These are phyloP conservation scores for Catocala nupta DNA, from an alignment of 2,888 invertebrate species.

Conservation along the genomic window DNA sequence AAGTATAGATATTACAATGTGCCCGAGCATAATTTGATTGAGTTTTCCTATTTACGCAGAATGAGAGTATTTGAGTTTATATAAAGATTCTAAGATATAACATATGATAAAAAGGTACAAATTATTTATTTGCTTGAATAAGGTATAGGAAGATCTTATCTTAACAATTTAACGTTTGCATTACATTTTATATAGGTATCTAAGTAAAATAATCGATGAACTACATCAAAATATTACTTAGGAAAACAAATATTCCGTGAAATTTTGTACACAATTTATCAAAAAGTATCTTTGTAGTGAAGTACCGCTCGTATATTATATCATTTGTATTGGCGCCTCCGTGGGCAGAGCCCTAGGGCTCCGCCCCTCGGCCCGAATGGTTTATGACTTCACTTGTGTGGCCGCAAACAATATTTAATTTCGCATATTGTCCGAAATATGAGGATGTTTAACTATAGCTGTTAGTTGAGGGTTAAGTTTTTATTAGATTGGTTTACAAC, in stretches of 20 bases:
- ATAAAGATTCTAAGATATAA: too few relatives aligned
- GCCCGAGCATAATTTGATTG: too few relatives aligned
- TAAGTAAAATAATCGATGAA: too few relatives aligned
- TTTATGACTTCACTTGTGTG: slow-evolving; percentile 66
- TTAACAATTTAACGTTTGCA: too few relatives aligned
- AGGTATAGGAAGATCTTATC: too few relatives aligned
- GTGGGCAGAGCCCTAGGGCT: slow-evolving; percentile 57
- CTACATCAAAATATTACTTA: not conserved
- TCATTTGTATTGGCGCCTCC: slow-evolving; percentile 55
- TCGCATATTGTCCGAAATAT: slow-evolving; percentile 2
- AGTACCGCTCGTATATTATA: slow-evolving; percentile 47
- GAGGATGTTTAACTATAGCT: not conserved
- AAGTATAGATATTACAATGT: too few relatives aligned
- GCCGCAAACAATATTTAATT: slow-evolving; percentile 53
- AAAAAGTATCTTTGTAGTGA: slow-evolving; percentile 17
- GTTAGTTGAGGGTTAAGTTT: slow-evolving; percentile 13
- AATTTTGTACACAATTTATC: slow-evolving; percentile 8
- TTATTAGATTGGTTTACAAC: too few relatives aligned
- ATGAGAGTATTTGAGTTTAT: too few relatives aligned
- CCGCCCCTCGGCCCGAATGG: slow-evolving; percentile 51
- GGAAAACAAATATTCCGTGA: slow-evolving; percentile 9
- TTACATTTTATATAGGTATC: too few relatives aligned
- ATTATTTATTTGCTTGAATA: too few relatives aligned
- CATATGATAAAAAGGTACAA: too few relatives aligned
- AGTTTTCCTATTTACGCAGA: too few relatives aligned